phyloP scores from a whole-genome alignment of 1,140 invertebrate genomes.

The Tribolium madens region DNA sequence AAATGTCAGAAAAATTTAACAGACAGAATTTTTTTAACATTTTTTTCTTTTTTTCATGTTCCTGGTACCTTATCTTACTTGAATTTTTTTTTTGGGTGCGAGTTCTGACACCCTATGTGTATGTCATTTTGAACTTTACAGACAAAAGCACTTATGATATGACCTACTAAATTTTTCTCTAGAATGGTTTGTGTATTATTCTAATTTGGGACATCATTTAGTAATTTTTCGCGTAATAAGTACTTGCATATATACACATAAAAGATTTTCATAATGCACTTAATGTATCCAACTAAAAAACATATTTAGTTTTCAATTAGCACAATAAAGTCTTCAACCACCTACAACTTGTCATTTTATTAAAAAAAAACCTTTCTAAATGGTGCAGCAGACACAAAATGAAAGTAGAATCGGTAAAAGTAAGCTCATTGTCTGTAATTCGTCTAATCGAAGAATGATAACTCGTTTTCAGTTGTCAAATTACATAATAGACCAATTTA shows the following conservation, averaged over 20 bases:
- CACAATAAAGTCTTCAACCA: not conserved
- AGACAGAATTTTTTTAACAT: too few relatives aligned
- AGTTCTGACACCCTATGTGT: too few relatives aligned
- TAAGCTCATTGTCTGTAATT: conserved; percentile 7
- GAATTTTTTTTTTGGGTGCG: too few relatives aligned
- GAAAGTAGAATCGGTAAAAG: conserved; percentile 27
- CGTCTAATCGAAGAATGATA: conserved; percentile 25
- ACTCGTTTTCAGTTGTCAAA: conserved; percentile 10
- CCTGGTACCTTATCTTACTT: too few relatives aligned
- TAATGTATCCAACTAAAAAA: not conserved
- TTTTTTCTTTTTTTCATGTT: too few relatives aligned
- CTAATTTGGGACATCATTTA: not conserved
- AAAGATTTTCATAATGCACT: conserved; percentile 6
- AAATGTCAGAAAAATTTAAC: too few relatives aligned
- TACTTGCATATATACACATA: not conserved
- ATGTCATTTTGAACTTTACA: not conserved
- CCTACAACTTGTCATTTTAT: not conserved
- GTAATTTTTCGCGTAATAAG: not conserved
- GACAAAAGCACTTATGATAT: not conserved
- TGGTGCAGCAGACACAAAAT: not conserved
- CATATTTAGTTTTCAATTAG: not conserved
- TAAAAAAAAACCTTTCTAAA: conserved; percentile 7
- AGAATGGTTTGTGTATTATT: not conserved
- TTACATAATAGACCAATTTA: conserved; percentile 7
- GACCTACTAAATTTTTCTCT: not conserved